Evolutionary conservation across 2,113 vertebrate genomes (phyloP).

Genomic region (Geococcyx californianus): DNA sequence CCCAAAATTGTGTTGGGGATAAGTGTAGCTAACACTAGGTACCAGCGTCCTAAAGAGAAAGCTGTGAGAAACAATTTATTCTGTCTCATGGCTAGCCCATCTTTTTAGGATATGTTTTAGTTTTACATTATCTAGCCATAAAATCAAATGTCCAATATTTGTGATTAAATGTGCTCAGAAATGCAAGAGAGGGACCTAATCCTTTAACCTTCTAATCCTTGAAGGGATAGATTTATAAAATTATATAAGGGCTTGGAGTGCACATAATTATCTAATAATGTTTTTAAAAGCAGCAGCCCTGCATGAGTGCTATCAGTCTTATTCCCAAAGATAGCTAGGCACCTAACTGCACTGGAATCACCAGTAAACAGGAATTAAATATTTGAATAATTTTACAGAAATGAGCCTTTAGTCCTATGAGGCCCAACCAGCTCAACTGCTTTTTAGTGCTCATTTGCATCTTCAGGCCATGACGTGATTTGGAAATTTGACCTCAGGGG

Average conservation of each 20-base stretch:
- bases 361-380: background rate
- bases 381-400: background rate
- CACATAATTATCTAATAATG: background rate
- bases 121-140: background rate
- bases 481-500: background rate
- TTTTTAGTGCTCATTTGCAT: background rate
- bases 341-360: background rate
- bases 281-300: background rate
- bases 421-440: background rate
- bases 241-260: background rate
- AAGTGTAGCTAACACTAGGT: fast-evolving
- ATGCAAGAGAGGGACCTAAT: background rate
- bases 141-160: background rate
- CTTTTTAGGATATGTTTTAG: background rate
- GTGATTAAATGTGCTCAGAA: background rate
- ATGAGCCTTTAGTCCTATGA: background rate
- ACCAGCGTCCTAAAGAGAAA: background rate
- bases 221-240: background rate
- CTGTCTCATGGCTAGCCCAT: background rate
- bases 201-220: background rate
- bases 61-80: background rate
- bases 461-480: background rate
- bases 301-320: background rate
- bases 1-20: background rate
- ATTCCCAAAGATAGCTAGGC: background rate